Conservation (phyloP, 1,140 invertebrate genomes). For the Tyrophagus putrescentiae region DNA sequence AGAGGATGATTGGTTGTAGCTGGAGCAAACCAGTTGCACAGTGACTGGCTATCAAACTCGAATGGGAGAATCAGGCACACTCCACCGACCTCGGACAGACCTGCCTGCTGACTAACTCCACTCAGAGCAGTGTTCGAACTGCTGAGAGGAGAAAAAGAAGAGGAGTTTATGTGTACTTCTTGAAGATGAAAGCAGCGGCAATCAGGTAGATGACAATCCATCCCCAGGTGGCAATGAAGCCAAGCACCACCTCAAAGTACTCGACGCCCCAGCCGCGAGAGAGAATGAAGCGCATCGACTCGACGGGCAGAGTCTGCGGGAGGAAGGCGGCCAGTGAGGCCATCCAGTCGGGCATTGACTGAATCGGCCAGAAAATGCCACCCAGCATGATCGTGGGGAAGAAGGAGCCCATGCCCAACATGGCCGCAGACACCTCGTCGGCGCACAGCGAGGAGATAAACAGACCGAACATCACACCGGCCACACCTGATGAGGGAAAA, state of each 20-base stretch:
- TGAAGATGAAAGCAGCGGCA: conserved; percentile 46
- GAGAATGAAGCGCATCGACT: conserved; percentile 24
- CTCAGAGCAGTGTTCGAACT: too few species aligned
- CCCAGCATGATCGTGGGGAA: conserved; percentile 78
- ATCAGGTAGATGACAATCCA: conserved; percentile 48
- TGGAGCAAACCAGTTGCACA: too few species aligned
- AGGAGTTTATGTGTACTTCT: conserved; percentile 23
- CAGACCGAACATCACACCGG: conserved; percentile 81
- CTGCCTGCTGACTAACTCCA: too few species aligned
- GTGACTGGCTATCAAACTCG: too few species aligned
- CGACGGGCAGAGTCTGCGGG: conserved; percentile 63
- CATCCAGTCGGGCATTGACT: conserved; percentile 74
- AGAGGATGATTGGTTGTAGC: too few species aligned
- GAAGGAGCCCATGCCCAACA: conserved; percentile 67
- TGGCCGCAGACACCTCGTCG: conserved; percentile 77
- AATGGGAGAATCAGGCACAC: too few species aligned
- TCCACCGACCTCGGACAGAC: too few species aligned
- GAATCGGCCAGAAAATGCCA: conserved; percentile 75
- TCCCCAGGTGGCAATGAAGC: conserved; percentile 22
- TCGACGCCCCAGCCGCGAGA: conserved; percentile 22
- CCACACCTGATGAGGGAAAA: conserved; percentile 5
- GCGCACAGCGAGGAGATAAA: conserved; percentile 73
- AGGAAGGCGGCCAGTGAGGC: conserved; percentile 64
- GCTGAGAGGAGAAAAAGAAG: too few species aligned
- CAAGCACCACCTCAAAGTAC: conserved; percentile 28